These are phyloP conservation scores for Hippocampus comes DNA, from an alignment of 2,113 vertebrate genomes.

Conservation along the genomic window DNA sequence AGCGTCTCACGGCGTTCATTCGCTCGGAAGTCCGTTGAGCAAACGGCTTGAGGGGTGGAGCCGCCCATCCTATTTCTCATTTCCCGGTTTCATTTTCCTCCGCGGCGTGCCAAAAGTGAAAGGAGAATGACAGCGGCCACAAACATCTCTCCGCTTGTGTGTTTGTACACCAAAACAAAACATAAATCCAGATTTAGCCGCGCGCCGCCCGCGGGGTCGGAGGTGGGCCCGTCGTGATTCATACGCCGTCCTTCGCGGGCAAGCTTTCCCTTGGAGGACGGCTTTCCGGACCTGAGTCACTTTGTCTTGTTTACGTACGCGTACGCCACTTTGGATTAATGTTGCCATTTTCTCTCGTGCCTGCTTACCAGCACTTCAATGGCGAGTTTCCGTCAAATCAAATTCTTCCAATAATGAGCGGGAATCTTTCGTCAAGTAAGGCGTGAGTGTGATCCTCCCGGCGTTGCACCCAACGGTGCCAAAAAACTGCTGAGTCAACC, in stretches of 20 bases:
- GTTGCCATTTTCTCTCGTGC: neutral
- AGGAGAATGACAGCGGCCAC: neutral
- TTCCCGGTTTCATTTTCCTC: too few relatives aligned
- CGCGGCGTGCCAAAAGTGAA: neutral
- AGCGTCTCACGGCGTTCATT: too few relatives aligned
- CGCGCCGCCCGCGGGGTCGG: neutral
- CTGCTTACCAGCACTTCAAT: neutral
- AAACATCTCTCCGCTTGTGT: neutral
- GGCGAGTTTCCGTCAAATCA: too few relatives aligned
- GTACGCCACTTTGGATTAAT: neutral
- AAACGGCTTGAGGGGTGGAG: too few relatives aligned
- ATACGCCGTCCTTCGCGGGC: neutral
- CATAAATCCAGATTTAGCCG: neutral
- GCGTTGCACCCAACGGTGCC: too few relatives aligned
- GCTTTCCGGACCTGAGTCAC: neutral
- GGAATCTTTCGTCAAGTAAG: neutral
- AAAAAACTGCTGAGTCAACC: too few relatives aligned
- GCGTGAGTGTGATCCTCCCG: neutral
- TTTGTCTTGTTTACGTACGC: neutral
- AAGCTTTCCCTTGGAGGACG: neutral
- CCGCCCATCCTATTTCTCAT: too few relatives aligned
- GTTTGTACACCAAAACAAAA: neutral
- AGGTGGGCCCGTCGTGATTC: neutral
- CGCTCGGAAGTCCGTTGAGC: too few relatives aligned
- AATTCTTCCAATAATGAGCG: neutral